Evolutionary conservation across 2,888 invertebrate species (phyloP).

Genomic region (Cylloceria caligata): DNA sequence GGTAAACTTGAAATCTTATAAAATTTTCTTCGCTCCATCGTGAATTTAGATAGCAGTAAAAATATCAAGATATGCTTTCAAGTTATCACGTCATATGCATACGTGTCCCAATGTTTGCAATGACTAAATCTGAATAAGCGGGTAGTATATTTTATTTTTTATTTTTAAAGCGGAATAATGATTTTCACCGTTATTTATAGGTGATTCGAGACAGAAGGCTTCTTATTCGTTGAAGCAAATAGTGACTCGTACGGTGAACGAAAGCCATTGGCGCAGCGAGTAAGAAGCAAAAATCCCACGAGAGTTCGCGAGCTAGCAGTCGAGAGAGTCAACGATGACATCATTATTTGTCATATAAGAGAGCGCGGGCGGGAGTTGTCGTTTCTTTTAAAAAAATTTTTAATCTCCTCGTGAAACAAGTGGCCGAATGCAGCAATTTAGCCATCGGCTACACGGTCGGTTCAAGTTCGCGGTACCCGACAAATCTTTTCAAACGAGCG

Average conservation of each 20-base stretch:
- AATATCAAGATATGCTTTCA: background rate
- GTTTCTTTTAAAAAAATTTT: conserved; percentile 31
- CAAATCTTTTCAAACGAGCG: conserved; percentile 28
- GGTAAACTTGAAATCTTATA: conserved; percentile 13
- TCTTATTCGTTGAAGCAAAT: background rate
- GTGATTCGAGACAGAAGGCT: conserved; percentile 18
- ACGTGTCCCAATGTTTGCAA: background rate
- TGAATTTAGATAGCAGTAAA: conserved; percentile 4
- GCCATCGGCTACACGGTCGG: conserved; percentile 15
- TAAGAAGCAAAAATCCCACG: conserved; percentile 25
- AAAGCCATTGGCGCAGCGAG: background rate
- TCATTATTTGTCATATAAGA: conserved; percentile 66
- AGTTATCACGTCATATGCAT: background rate
- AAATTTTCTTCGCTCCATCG: background rate
- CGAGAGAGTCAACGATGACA: conserved; percentile 62
- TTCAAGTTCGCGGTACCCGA: conserved; percentile 42
- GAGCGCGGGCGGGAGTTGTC: conserved; percentile 13
- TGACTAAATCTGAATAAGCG: background rate
- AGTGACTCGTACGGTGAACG: background rate
- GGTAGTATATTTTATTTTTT: background rate
- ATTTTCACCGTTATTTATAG: conserved; percentile 34
- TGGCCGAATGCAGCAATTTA: conserved; percentile 40
- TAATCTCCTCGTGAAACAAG: conserved; percentile 48
- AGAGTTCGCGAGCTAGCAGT: conserved; percentile 13
- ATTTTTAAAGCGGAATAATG: background rate